phyloP scores from a whole-genome alignment of 2,888 invertebrate species.

The Heliconius cydno region DNA sequence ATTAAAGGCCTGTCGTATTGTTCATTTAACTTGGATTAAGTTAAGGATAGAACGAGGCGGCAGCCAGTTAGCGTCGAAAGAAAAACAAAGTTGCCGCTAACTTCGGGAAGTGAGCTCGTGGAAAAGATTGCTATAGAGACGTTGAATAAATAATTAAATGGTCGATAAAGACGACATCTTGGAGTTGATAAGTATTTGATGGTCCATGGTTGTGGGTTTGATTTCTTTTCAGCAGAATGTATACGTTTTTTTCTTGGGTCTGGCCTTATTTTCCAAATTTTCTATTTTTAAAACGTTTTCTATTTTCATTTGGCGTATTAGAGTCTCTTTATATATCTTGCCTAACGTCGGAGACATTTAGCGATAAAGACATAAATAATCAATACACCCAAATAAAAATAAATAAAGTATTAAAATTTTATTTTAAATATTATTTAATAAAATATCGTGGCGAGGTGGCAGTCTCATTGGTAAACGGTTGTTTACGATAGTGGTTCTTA shows the following conservation, averaged over 20 bases:
- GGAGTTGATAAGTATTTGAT: too few species aligned
- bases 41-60: constrained; percentile 80
- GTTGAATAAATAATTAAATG: constrained; percentile 37
- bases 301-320: too few species aligned
- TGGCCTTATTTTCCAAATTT: too few species aligned
- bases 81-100: constrained; percentile 68
- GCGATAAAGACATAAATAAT: too few species aligned
- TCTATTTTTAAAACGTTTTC: too few species aligned
- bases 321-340: background rate
- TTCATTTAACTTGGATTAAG: constrained; percentile 85
- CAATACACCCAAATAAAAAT: too few species aligned
- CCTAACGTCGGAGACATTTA: background rate
- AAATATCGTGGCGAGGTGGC: too few species aligned
- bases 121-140: constrained; percentile 53
- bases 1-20: constrained; percentile 84
- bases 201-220: background rate
- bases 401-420: too few species aligned
- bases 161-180: background rate
- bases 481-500: too few species aligned
- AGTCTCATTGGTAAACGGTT: too few species aligned
- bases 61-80: constrained; percentile 81
- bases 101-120: constrained; percentile 66
- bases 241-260: too few species aligned
- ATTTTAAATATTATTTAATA: too few species aligned
- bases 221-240: background rate